Percentiles rank a stretch among this genome's conserved stretches.
These are phyloP conservation scores for Circaetus cinerascens DNA, from an alignment of 2,113 vertebrate species.

Conservation along the genomic window DNA sequence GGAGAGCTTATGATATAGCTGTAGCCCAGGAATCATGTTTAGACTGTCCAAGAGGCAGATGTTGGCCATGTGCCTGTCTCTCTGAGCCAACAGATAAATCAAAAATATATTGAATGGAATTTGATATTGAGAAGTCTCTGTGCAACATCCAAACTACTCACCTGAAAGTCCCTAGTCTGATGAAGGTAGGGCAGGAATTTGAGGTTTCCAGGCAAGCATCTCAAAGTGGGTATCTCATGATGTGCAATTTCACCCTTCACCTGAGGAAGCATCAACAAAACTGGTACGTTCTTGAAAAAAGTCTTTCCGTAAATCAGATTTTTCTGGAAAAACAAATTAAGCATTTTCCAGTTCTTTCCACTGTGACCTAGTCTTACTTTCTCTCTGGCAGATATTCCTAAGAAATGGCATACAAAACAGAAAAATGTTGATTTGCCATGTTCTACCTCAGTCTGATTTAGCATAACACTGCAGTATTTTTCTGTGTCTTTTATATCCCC, in stretches of 20 bases:
- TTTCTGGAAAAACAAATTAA: background rate
- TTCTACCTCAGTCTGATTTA: slow-evolving; percentile 14
- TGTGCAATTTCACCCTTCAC: background rate
- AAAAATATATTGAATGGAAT: background rate
- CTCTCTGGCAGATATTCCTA: background rate
- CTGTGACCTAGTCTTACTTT: background rate
- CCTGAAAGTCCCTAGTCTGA: background rate
- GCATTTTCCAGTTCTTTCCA: background rate
- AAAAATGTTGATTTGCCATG: background rate
- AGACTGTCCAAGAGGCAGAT: background rate
- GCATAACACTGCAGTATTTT: background rate
- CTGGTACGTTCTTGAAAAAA: background rate
- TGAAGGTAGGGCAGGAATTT: background rate
- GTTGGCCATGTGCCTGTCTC: accelerated
- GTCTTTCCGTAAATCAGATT: background rate
- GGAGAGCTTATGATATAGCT: background rate
- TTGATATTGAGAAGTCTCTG: background rate
- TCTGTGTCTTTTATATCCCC: background rate
- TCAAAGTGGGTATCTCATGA: background rate
- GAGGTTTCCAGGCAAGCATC: background rate
- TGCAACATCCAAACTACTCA: background rate
- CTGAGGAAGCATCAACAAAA: background rate
- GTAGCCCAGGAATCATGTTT: background rate
- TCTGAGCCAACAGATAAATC: background rate
- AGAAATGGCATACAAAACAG: background rate